These are phyloP conservation scores for Palythoa caribaeorum DNA, from an alignment of 92 coral and sea anemone genomes.

Conservation along the genomic window DNA sequence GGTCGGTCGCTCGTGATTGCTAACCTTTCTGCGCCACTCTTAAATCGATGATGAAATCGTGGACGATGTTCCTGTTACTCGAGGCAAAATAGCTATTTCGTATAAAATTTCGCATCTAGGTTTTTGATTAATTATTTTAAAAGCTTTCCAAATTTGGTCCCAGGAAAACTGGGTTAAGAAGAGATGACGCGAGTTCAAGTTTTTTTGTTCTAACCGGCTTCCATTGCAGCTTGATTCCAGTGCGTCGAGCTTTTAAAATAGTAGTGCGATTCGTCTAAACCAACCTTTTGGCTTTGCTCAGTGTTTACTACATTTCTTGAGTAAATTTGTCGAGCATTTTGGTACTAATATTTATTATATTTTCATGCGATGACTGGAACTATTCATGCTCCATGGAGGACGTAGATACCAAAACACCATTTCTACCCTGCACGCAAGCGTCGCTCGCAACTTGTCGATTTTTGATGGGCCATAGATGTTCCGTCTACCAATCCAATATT, in stretches of 20 bases:
- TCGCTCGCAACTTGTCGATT: conserved; percentile 22
- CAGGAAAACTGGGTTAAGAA: background rate
- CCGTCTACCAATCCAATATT: background rate
- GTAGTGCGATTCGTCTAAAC: background rate
- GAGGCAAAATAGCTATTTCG: background rate
- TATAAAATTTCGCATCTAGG: background rate
- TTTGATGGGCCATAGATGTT: background rate
- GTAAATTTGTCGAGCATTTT: background rate
- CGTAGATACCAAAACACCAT: background rate
- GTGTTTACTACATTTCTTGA: background rate
- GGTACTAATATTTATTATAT: background rate
- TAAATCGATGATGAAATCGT: background rate
- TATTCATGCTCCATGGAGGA: background rate
- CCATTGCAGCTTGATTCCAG: background rate
- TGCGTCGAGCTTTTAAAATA: background rate
- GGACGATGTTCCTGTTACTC: background rate
- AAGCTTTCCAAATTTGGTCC: conserved; percentile 31
- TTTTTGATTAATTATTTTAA: background rate
- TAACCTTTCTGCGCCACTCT: conserved; percentile 48
- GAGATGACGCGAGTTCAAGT: conserved; percentile 15
- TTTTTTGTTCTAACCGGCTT: conserved; percentile 14
- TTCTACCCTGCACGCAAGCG: background rate
- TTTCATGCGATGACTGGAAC: background rate
- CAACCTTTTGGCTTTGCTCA: background rate
- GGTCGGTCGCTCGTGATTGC: conserved; percentile 35